Conservation (phyloP, 2,113 vertebrate genomes). For the Indicator maculatus region DNA sequence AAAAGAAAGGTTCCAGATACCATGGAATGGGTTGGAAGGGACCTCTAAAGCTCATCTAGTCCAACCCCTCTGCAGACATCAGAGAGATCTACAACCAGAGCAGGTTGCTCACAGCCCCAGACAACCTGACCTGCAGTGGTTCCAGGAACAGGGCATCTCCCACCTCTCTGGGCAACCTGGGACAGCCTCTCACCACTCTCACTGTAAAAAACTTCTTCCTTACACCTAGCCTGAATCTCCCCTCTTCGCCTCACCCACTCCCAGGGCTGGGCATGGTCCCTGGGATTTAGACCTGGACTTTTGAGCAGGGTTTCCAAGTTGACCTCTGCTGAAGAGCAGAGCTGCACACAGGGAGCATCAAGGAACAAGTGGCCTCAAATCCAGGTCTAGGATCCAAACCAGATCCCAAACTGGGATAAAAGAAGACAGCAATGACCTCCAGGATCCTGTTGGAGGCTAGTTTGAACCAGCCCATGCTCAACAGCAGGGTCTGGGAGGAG, state of each 20-base stretch:
- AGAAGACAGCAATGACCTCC: neutral
- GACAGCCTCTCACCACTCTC: too few species aligned
- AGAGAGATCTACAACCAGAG: neutral
- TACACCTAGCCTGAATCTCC: too few species aligned
- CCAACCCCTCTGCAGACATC: neutral
- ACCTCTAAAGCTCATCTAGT: neutral
- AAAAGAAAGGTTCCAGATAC: neutral
- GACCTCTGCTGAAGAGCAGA: neutral
- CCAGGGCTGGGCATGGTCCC: neutral
- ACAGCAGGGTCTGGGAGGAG: neutral
- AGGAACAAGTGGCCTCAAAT: neutral
- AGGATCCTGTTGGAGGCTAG: neutral
- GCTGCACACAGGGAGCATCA: neutral
- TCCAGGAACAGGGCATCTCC: too few species aligned
- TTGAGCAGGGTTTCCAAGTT: accelerated
- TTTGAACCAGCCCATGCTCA: neutral
- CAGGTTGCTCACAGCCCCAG: neutral
- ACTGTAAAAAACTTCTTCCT: too few species aligned
- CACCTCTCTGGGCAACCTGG: too few species aligned
- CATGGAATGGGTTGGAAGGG: neutral
- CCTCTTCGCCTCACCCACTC: neutral
- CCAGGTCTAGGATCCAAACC: neutral
- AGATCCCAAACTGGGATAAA: neutral
- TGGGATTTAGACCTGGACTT: neutral
- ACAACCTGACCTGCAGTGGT: too few species aligned